Percentiles rank a stretch among this genome's conserved stretches.
Conservation (phyloP, 1,140 invertebrate species). For the Bathynomus jamesi region DNA sequence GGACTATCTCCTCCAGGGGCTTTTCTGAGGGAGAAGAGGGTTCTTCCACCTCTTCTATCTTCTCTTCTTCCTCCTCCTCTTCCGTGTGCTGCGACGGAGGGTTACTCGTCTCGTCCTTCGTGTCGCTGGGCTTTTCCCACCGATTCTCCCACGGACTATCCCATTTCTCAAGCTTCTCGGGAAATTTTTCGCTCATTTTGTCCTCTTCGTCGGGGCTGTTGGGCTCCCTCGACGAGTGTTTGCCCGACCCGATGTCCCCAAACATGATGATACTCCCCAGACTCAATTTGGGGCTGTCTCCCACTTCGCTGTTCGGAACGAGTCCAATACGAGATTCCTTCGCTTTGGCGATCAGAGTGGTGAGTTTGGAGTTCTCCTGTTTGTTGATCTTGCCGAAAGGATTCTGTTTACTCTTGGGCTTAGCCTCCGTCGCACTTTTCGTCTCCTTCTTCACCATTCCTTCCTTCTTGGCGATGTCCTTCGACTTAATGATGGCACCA, state of each 20-base stretch:
- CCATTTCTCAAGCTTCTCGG: slow-evolving; percentile 32
- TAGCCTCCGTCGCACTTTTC: slow-evolving; percentile 29
- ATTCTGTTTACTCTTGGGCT: slow-evolving; percentile 29
- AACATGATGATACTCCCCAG: slow-evolving; percentile 33
- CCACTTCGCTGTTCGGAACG: slow-evolving; percentile 32
- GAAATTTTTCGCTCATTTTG: slow-evolving; percentile 19
- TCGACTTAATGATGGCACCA: slow-evolving; percentile 35
- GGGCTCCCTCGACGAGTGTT: slow-evolving; percentile 27
- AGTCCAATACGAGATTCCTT: slow-evolving; percentile 34
- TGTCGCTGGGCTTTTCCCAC: background rate
- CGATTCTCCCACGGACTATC: slow-evolving; percentile 33
- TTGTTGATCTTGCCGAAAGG: slow-evolving; percentile 36
- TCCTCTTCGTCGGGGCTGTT: slow-evolving; percentile 31
- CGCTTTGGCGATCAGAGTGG: slow-evolving; percentile 34
- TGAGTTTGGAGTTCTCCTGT: slow-evolving; percentile 32
- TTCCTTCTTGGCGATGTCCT: slow-evolving; percentile 35
- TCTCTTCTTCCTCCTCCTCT: slow-evolving; percentile 44
- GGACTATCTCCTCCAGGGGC: slow-evolving; percentile 23
- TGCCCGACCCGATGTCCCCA: slow-evolving; percentile 34
- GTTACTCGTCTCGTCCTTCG: background rate
- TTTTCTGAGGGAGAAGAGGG: slow-evolving; percentile 18
- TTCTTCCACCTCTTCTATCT: slow-evolving; percentile 30
- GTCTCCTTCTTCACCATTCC: slow-evolving; percentile 35
- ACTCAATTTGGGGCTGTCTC: slow-evolving; percentile 34
- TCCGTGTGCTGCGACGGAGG: slow-evolving; percentile 34